Percentiles rank a stretch among this genome's conserved stretches.
These are phyloP conservation scores for Nixonia krombeini DNA, from an alignment of 1,140 invertebrate genomes.

Conservation along the genomic window DNA sequence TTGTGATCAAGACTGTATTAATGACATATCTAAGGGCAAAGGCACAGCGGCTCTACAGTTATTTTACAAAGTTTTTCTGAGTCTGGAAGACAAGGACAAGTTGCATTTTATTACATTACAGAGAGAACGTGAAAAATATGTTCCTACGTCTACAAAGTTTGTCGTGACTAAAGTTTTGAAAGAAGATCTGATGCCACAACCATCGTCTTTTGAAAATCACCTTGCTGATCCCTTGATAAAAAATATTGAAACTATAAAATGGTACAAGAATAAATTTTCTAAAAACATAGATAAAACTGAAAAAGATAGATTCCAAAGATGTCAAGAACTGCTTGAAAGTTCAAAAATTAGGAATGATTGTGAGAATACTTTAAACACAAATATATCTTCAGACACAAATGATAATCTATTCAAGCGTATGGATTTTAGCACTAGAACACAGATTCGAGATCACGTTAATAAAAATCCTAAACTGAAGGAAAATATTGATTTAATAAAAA, in stretches of 20 bases:
- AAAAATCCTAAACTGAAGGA: conserved; percentile 33
- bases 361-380: too few relatives aligned
- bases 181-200: conserved; percentile 54
- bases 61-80: conserved; percentile 75
- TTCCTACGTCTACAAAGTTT: conserved; percentile 61
- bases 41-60: conserved; percentile 70
- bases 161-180: conserved; percentile 59
- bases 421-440: conserved; percentile 51
- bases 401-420: neutral
- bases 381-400: neutral
- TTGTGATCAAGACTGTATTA: conserved; percentile 67
- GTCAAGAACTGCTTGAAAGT: neutral
- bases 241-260: conserved; percentile 70
- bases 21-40: conserved; percentile 70
- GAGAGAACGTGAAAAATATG: conserved; percentile 65
- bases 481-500: conserved; percentile 45
- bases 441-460: conserved; percentile 57
- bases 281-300: conserved; percentile 58
- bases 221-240: conserved; percentile 67
- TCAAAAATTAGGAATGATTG: too few relatives aligned
- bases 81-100: conserved; percentile 73
- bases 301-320: conserved; percentile 45
- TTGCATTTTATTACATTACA: conserved; percentile 72
- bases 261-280: conserved; percentile 71
- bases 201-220: conserved; percentile 30